These are phyloP conservation scores for Apodemus agrarius DNA, from an alignment of 2,797 vertebrate species.

Conservation along the genomic window DNA sequence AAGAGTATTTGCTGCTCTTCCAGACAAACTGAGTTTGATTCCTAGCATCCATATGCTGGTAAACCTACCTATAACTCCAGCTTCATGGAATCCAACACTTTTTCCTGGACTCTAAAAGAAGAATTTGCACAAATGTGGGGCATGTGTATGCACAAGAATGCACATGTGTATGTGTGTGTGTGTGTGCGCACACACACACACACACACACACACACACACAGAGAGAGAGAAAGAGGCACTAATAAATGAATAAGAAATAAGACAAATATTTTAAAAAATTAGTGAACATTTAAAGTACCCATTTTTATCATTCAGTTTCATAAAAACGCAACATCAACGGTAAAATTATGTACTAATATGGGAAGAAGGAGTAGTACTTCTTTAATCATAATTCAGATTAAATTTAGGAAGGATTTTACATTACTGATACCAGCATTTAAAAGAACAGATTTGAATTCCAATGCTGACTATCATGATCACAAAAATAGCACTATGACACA, in stretches of 20 bases:
- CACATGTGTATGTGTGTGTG: background rate
- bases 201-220: background rate
- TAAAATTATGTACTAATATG: constrained; percentile 49
- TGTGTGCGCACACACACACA: no score
- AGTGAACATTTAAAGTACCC: background rate
- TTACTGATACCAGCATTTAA: constrained; percentile 44
- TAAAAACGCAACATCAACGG: constrained; percentile 9
- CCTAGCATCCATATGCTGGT: no score
- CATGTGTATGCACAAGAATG: no score
- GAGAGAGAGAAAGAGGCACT: no score
- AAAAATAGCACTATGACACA: constrained; percentile 70
- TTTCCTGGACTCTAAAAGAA: background rate
- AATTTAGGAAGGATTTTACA: constrained; percentile 46
- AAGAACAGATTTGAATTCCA: constrained; percentile 72
- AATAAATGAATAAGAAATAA: background rate
- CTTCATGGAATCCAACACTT: background rate
- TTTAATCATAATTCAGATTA: constrained; percentile 18
- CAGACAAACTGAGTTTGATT: background rate
- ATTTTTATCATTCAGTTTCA: constrained; percentile 35
- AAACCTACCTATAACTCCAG: background rate
- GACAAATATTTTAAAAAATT: background rate
- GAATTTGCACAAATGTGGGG: background rate
- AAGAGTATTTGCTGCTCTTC: background rate
- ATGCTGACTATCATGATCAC: constrained; percentile 47
- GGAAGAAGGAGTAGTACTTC: background rate